Evolutionary conservation across 2,888 invertebrate species (phyloP), one percentile per base, ranked within the genome.

Genomic region (Drosophila infuscata): DNA sequence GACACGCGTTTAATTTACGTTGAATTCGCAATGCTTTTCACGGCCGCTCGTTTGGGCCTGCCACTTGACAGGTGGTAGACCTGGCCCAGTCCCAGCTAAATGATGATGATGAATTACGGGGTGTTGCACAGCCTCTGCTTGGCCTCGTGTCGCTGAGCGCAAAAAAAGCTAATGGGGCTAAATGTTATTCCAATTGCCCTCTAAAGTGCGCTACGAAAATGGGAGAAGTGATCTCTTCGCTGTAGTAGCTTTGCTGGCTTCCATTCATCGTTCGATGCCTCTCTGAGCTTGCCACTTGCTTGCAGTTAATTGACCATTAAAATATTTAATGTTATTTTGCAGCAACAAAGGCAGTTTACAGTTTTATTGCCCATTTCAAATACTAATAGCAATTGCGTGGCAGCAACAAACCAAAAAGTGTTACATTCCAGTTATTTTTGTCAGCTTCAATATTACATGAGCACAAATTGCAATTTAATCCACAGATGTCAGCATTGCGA

Each of bases 401-500:
- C 70, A 74, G 66, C 75, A 81, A 67, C 67, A 69, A 71, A 73
- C 53, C 62, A 57, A 25, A 76, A 71, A 76, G 75, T 79, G 80
- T 79, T 78, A 76, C 74, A 74, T 68, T 75, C 46, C 58, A 74
- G 74, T 68, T 51, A 49, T 53, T 52, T 36, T 54, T 52, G 38
- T 32, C 61, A 35, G 49, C 63, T 88, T 92, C 84, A 89, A 91
- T 92, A 89, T 91, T 91, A 92, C 92, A 92, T 92, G 91, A 91
- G 90, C 89, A 89, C 92, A 92, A 92, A 92, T 92, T 92, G 93
- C 92, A 93, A 93, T 93, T 93, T 93, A 93, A 93, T 93, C 92
- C 93, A 93, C 93, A 93, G 93, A 93, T 93, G 93, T 93, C 92
- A 93, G 92, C 92, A 92, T 93, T 93, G 89, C 91, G 90, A 91